These are phyloP conservation scores for human (Homo sapiens) DNA, from an alignment of 2,113 vertebrate species.

Conservation along the genomic window GRCh38 chr1:47289501-47290000, in stretches of 20 bases:
- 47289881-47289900: neutral
- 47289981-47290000: constrained; percentile 17
- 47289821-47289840: neutral
- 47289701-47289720: too few species aligned
- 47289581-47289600: constrained; percentile 83
- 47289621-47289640: neutral
- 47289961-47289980: neutral
- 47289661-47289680: neutral
- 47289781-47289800: too few species aligned
- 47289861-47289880: neutral
- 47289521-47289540: constrained; percentile 93
- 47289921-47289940: neutral
- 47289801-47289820: too few species aligned
- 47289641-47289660: neutral
- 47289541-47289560: constrained; percentile 92
- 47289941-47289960: neutral
- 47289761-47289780: too few species aligned
- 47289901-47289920: neutral
- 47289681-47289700: neutral
- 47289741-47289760: too few species aligned
- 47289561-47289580: constrained; percentile 91
- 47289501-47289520: constrained; percentile 90
- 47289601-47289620: constrained; percentile 49
- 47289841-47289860: neutral
- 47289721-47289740: too few species aligned